Evolutionary conservation across 1,140 invertebrate species (phyloP), one percentile per base, ranked within the genome.

Genomic region (Drosophila pseudoobscura): DNA sequence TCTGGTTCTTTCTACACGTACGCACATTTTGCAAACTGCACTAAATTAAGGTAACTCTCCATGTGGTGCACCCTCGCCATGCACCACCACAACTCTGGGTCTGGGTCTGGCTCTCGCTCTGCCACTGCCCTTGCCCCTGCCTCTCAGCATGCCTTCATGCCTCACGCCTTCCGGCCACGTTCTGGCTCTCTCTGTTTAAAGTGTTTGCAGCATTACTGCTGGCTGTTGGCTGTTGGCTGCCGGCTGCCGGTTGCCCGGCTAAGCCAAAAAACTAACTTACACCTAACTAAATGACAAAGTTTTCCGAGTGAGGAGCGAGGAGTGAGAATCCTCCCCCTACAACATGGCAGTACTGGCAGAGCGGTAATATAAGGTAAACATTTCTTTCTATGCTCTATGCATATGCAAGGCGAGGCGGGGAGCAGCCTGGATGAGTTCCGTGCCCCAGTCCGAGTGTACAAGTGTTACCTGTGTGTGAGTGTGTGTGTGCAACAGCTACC

Each of bases 231-330:
- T n/a, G n/a, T 15, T 15, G 15, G 15, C 64, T 70, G 71, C 70
- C 70, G 75, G 54, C 59, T 70, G 71, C 70, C 70, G 75, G 54
- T 59, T 51, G 77, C 35, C 56, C 54, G 55, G 49, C 76, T 85
- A 80, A 84, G 80, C 80, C 80, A 84, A 84, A 84, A 65, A 84
- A 84, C 80, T 80, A 85, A 84, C 80, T 85, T 85, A 77, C 80
- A 84, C 80, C 80, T 85, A 84, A 84, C 80, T 84, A 77, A 84
- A 85, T 84, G 80, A 85, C 80, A 85, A 84, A 84, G 80, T 85
- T 84, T 85, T 70, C 45, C 61, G 11, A 35, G 24, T 20, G 3
- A 13, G 35, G 20, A 20, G 20, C n/a, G 11, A 5, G 35, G 20
- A 20, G 20, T 20, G 11, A 13, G 35, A 50, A 44, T 29, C 44